Conservation (phyloP, 30 jellyfish, hydroid and myxozoan genomes). For the Mastigias papua region DNA sequence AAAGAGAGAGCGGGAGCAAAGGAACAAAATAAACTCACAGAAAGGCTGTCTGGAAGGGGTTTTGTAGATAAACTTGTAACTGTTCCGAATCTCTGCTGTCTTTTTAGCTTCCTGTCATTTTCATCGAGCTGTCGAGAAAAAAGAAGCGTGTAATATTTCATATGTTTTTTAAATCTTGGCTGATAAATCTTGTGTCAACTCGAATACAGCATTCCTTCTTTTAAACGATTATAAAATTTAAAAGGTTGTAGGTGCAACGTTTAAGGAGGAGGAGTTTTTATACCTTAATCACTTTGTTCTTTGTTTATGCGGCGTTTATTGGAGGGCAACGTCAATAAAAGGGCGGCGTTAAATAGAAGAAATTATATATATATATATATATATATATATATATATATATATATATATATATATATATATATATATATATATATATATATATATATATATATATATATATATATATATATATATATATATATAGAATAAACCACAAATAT, state of each 20-base stretch:
- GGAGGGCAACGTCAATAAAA: no score
- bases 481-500: no score
- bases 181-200: not conserved
- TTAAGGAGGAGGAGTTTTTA: no score
- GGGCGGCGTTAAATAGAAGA: not conserved
- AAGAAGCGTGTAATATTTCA: not conserved
- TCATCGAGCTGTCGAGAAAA: constrained; percentile 65
- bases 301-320: no score
- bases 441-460: no score
- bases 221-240: not conserved
- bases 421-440: no score
- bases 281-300: no score
- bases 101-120: constrained; percentile 41
- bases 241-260: not conserved
- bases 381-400: no score
- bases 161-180: not conserved
- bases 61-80: constrained; percentile 62
- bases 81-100: constrained; percentile 72
- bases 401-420: no score
- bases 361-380: not conserved
- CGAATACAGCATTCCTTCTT: not conserved
- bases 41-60: constrained; percentile 25
- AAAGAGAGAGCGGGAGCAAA: not conserved
- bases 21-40: constrained; percentile 13
- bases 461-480: no score